Conservation (phyloP, 2,797 vertebrate genomes). For the Urophycis tenuis region DNA sequence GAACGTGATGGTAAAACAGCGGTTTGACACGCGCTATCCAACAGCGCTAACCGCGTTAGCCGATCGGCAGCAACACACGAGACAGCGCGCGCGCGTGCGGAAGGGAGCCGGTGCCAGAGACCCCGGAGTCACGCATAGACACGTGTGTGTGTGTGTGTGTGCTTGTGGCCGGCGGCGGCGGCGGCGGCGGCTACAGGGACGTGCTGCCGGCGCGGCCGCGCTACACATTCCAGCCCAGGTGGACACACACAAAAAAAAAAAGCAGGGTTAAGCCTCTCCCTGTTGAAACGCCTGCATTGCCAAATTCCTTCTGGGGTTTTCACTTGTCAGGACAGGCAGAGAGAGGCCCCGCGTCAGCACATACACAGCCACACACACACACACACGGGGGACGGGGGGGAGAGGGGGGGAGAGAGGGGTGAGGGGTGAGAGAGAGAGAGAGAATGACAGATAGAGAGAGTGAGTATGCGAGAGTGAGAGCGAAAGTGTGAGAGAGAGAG, state of each 20-base stretch:
- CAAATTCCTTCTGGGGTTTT: constrained; percentile 74
- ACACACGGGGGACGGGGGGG: constrained; percentile 26
- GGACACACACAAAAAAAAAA: too few species aligned
- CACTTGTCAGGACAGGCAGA: constrained; percentile 74
- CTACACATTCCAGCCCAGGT: constrained; percentile 67
- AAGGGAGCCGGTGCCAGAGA: too few species aligned
- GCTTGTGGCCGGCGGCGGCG: too few species aligned
- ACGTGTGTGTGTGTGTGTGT: too few species aligned
- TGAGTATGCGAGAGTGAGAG: constrained; percentile 11
- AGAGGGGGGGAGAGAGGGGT: constrained; percentile 15
- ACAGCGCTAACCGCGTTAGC: too few species aligned
- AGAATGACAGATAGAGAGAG: constrained; percentile 26
- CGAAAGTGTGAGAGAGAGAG: constrained; percentile 6
- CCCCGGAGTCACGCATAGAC: neutral
- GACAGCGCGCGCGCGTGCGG: neutral
- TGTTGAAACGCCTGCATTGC: constrained; percentile 63
- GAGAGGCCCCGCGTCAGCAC: constrained; percentile 65
- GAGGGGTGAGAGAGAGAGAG: constrained; percentile 24
- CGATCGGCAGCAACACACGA: neutral
- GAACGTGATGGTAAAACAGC: neutral
- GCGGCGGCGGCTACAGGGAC: too few species aligned
- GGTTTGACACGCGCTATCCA: neutral
- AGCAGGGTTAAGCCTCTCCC: constrained; percentile 64
- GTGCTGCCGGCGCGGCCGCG: neutral
- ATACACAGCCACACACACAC: constrained; percentile 35